These are phyloP conservation scores for Ricordea florida DNA, from an alignment of 92 coral and sea anemone genomes.

Conservation along the genomic window DNA sequence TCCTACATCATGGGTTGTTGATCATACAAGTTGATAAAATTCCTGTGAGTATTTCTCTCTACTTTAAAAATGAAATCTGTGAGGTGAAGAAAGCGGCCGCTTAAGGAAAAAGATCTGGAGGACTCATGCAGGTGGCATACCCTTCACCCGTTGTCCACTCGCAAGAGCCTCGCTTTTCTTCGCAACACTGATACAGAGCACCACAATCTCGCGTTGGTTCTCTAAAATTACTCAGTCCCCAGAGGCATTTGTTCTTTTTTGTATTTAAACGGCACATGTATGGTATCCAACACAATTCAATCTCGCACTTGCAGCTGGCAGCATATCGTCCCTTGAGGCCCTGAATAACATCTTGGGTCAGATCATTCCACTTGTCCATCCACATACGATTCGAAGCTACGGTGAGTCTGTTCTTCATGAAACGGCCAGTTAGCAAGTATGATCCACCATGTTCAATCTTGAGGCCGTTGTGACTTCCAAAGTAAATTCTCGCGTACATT, in stretches of 20 bases:
- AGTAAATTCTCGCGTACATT: constrained; percentile 48
- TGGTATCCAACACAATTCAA: constrained; percentile 44
- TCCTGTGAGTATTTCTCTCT: too few relatives aligned
- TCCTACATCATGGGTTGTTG: too few relatives aligned
- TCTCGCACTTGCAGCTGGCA: constrained; percentile 65
- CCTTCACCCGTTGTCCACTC: constrained; percentile 34
- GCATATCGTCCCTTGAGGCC: constrained; percentile 60
- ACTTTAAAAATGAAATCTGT: too few relatives aligned
- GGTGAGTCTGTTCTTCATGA: constrained; percentile 63
- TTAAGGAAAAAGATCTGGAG: not conserved
- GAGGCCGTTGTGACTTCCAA: constrained; percentile 20
- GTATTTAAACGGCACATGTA: too few relatives aligned
- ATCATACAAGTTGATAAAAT: too few relatives aligned
- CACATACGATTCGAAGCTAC: constrained; percentile 41
- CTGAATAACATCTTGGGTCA: constrained; percentile 40
- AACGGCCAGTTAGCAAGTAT: constrained; percentile 73
- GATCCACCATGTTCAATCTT: constrained; percentile 50
- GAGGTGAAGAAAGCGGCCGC: too few relatives aligned
- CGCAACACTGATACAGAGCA: constrained; percentile 38
- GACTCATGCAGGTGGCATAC: constrained; percentile 32
- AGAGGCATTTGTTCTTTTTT: not conserved
- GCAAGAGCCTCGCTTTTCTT: constrained; percentile 14
- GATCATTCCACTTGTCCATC: constrained; percentile 61
- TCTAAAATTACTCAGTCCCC: constrained; percentile 32
- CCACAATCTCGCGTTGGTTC: constrained; percentile 46